These are phyloP conservation scores for Merops nubicus DNA, from an alignment of 2,113 vertebrate species.

Conservation along the genomic window DNA sequence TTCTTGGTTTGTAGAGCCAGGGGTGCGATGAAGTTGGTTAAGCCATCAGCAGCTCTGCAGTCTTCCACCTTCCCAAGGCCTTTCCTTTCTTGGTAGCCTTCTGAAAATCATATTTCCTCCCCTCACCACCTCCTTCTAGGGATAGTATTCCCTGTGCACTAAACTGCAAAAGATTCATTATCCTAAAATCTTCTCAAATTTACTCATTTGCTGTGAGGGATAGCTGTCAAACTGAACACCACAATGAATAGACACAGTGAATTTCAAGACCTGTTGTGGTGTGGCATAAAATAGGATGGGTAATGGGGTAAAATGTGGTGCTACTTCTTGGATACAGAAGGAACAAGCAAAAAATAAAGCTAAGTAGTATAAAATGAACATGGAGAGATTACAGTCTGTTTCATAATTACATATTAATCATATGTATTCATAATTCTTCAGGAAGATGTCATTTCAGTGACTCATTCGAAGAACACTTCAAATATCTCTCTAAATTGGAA, in stretches of 20 bases:
- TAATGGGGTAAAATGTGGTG: neutral
- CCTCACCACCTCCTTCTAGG: rapidly evolving
- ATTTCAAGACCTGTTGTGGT: neutral
- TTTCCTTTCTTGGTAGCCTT: neutral
- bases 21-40: neutral
- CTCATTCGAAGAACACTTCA: neutral
- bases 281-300: neutral
- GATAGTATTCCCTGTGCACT: neutral
- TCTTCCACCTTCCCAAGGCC: neutral
- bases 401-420: neutral
- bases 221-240: neutral
- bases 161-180: neutral
- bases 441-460: neutral
- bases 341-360: neutral
- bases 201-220: neutral
- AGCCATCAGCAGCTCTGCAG: neutral
- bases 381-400: neutral
- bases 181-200: neutral
- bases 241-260: neutral
- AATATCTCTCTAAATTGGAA: neutral
- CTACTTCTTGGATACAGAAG: neutral
- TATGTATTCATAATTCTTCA: neutral
- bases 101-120: neutral
- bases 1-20: neutral
- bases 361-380: neutral